Evolutionary conservation across 2,888 invertebrate species (phyloP).

Genomic region (Diogma glabrata): DNA sequence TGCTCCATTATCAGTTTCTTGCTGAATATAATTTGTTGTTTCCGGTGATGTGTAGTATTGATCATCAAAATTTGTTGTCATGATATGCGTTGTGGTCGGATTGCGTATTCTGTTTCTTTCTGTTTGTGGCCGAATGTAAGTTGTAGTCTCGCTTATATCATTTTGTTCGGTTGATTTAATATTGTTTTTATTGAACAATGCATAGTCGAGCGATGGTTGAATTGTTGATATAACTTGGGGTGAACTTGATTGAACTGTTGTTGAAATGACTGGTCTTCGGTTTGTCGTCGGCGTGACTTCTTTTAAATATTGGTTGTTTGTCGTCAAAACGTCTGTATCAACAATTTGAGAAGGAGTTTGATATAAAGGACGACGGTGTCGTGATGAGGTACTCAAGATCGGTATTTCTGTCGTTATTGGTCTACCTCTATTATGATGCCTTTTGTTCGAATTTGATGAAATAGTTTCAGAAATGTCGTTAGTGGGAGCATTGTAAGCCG

Average conservation of each 20-base stretch:
- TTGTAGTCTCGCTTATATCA: neutral
- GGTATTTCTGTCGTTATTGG: no score
- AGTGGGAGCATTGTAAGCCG: no score
- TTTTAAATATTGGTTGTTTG: conserved; percentile 4
- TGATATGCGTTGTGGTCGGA: neutral
- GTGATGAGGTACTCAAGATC: no score
- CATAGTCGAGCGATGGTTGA: neutral
- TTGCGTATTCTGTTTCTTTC: neutral
- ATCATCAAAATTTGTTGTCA: neutral
- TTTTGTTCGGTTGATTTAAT: neutral
- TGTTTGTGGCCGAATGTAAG: neutral
- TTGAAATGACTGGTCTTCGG: neutral
- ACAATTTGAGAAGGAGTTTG: no score
- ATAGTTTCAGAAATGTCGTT: no score
- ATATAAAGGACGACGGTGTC: no score
- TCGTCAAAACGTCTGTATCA: no score
- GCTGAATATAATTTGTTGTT: conserved; percentile 1
- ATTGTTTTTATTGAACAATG: neutral
- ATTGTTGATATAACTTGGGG: conserved; percentile 6
- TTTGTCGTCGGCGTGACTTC: neutral
- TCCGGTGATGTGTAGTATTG: conserved; percentile 2
- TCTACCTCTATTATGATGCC: no score
- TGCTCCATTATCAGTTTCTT: neutral
- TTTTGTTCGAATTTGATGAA: no score
- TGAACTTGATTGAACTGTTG: neutral